These are phyloP conservation scores for Dynastes grantii DNA, from an alignment of 2,888 invertebrate genomes.

Conservation along the genomic window DNA sequence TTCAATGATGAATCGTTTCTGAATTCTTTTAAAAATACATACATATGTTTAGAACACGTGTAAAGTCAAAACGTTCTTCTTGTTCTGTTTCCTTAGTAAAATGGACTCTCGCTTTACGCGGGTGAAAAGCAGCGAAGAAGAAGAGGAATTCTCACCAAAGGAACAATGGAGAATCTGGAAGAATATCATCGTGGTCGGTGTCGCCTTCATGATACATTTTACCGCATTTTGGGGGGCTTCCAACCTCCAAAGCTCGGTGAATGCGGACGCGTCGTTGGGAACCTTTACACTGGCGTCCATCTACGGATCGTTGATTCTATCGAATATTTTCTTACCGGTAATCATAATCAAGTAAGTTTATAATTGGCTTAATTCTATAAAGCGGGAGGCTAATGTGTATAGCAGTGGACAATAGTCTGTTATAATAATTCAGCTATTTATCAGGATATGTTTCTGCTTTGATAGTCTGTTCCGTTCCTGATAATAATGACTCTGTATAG, in stretches of 20 bases:
- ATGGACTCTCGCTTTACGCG: slow-evolving; percentile 55
- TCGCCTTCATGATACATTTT: slow-evolving; percentile 93
- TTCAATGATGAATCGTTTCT: no score
- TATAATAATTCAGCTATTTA: no score
- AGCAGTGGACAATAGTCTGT: no score
- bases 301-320: slow-evolving; percentile 90
- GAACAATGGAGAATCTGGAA: slow-evolving; percentile 86
- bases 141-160: slow-evolving; percentile 59
- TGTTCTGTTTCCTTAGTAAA: slow-evolving; percentile 42
- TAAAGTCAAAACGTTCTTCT: not conserved
- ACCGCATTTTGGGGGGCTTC: slow-evolving; percentile 92
- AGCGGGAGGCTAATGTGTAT: no score
- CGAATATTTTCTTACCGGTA: slow-evolving; percentile 91
- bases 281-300: slow-evolving; percentile 88
- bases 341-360: slow-evolving; percentile 83
- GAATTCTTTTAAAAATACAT: not conserved
- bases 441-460: no score
- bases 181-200: slow-evolving; percentile 87
- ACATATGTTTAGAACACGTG: not conserved
- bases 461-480: no score
- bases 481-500: no score
- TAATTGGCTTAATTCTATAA: not conserved
- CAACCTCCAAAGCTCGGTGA: slow-evolving; percentile 89
- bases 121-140: slow-evolving; percentile 55
- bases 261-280: slow-evolving; percentile 87